Percentiles rank a stretch among this genome's conserved stretches.
Conservation (phyloP, 1,140 invertebrate species). For the Heliconius melpomene region DNA sequence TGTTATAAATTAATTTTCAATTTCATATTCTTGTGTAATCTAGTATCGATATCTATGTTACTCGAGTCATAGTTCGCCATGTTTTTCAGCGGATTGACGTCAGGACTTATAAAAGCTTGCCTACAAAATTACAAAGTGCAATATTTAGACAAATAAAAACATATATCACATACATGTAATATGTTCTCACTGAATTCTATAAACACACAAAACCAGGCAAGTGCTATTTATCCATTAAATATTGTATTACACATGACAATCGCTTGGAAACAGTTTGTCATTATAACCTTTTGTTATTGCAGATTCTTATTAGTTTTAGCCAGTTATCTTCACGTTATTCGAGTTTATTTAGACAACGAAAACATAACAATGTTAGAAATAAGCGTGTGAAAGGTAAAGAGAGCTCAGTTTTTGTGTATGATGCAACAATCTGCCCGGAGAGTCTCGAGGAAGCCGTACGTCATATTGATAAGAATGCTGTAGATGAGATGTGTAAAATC, state of each 20-base stretch:
- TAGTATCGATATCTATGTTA: neutral
- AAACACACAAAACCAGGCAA: conserved; percentile 79
- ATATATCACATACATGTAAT: conserved; percentile 75
- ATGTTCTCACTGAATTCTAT: conserved; percentile 81
- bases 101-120: conserved; percentile 59
- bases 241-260: conserved; percentile 16
- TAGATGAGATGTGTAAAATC: conserved; percentile 67
- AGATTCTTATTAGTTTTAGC: conserved; percentile 79
- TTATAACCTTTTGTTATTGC: conserved; percentile 72
- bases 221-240: conserved; percentile 11
- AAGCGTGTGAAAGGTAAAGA: conserved; percentile 68
- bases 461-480: conserved; percentile 74
- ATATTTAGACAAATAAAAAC: conserved; percentile 67
- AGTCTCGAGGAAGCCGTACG: conserved; percentile 68
- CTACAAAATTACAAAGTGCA: conserved; percentile 81
- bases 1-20: neutral
- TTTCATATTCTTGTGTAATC: neutral
- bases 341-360: conserved; percentile 73
- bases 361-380: conserved; percentile 62
- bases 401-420: conserved; percentile 44
- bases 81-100: conserved; percentile 72
- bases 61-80: conserved; percentile 52
- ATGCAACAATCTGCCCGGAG: conserved; percentile 65
- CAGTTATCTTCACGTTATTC: conserved; percentile 75
- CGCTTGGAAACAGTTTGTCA: conserved; percentile 58